phyloP scores from a whole-genome alignment of 2,888 invertebrate genomes.

The Bedellia somnulentella region DNA sequence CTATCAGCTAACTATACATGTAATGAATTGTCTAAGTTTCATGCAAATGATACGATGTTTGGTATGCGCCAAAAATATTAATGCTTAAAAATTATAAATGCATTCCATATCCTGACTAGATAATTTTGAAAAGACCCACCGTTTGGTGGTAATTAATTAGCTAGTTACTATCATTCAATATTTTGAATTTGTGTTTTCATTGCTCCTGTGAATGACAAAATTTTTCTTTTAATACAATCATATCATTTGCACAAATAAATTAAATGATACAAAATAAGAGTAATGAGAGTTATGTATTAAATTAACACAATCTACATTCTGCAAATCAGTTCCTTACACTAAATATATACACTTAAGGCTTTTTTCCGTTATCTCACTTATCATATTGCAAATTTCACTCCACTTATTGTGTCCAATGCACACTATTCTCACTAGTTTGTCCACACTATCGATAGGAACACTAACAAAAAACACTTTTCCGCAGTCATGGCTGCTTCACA shows the following conservation, averaged over 20 bases:
- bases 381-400: neutral
- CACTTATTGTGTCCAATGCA: too few species aligned
- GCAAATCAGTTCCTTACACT: too few species aligned
- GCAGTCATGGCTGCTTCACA: constrained; percentile 26
- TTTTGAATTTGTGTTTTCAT: too few species aligned
- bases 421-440: too few species aligned
- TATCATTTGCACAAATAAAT: constrained; percentile 43
- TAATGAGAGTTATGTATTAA: constrained; percentile 19
- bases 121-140: constrained; percentile 39
- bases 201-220: too few species aligned
- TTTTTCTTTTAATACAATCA: neutral
- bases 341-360: constrained; percentile 42
- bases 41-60: constrained; percentile 50
- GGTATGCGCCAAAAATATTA: constrained; percentile 6
- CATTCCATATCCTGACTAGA: constrained; percentile 45
- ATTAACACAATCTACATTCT: constrained; percentile 28
- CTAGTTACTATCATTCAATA: too few species aligned
- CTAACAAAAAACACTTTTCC: too few species aligned
- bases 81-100: constrained; percentile 41
- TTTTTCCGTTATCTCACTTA: constrained; percentile 18
- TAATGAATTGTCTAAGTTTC: constrained; percentile 23
- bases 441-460: too few species aligned
- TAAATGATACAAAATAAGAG: constrained; percentile 16
- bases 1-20: constrained; percentile 15
- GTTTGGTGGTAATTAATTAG: neutral